phyloP scores from a whole-genome alignment of 2,888 invertebrate genomes.

The Furcula furcula region DNA sequence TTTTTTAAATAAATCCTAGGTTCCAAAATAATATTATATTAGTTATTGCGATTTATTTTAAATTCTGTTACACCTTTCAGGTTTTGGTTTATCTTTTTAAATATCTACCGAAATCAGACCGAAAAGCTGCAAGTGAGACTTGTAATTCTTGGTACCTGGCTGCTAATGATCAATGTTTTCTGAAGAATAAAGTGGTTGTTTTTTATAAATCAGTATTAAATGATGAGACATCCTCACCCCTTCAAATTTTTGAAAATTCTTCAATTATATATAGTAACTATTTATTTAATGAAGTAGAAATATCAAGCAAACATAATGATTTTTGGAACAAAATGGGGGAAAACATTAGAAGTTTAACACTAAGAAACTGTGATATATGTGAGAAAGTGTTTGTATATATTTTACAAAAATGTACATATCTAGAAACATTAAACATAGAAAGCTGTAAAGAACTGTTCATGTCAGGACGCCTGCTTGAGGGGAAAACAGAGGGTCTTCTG shows the following conservation, averaged over 20 bases:
- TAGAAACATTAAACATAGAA: constrained; percentile 82
- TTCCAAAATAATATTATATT: too few relatives aligned
- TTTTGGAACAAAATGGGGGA: constrained; percentile 83
- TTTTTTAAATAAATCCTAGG: too few relatives aligned
- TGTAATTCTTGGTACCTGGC: constrained; percentile 86
- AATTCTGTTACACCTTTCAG: constrained; percentile 50
- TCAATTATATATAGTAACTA: constrained; percentile 70
- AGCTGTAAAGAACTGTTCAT: constrained; percentile 87
- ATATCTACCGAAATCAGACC: constrained; percentile 84
- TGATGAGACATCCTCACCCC: constrained; percentile 59
- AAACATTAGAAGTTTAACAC: constrained; percentile 74
- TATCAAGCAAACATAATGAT: constrained; percentile 67
- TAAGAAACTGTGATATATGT: constrained; percentile 83
- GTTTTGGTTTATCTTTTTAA: constrained; percentile 84
- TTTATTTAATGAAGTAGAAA: constrained; percentile 79
- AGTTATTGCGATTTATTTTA: too few relatives aligned
- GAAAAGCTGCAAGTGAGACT: constrained; percentile 84
- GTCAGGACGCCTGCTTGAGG: constrained; percentile 86
- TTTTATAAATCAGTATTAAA: constrained; percentile 67
- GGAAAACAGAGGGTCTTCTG: constrained; percentile 76
- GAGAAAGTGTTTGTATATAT: constrained; percentile 84
- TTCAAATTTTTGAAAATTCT: constrained; percentile 66
- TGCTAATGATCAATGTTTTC: constrained; percentile 82
- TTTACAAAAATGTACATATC: constrained; percentile 77
- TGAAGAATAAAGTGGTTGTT: constrained; percentile 75